Base-by-base conservation (phyloP, 53 echinoderm and acorn worm genomes). In the Echinometra lucunter region DNA sequence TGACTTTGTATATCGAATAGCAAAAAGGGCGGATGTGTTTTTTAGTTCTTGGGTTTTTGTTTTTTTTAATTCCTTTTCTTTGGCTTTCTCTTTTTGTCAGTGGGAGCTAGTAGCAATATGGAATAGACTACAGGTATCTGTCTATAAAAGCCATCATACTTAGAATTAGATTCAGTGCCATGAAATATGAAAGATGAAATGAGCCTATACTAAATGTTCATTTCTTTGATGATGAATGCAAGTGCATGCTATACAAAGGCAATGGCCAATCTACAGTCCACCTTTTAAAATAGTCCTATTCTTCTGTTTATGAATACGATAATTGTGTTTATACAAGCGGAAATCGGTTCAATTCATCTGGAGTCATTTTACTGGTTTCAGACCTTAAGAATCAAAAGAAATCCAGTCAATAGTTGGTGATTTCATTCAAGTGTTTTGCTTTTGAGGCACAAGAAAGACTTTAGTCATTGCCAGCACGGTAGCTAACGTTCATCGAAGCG, bases 331-430 rank as follows among this genome's bases (percentile, higher is more conserved):
- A 49, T 85, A 85, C 49, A 85, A 85, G 49, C 85, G 49, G 47
- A 85, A 85, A 85, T 85, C 47, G 85, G 45, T 85, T 85, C 49
- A 49, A 85, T 85, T 85, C 85, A 85, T 85, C 85, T 49, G 11
- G 30, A 85, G 85, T 85, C 85, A 47, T 85, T 49, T 85, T 85
- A n/a, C 28, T 85, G 47, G 85, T 85, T 85, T 85, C 85, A 85
- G 49, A 85, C 85, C 49, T 85, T 85, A 28, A 13, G 2, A 85
- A 85, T 85, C 47, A 11, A 85, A 85, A 49, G 85, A 85, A 85
- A 89, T 89, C 58, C 89, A 57, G 89, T 89, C 89, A 89, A 89
- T 89, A 89, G 89, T 85, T 47, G 85, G 47, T 89, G 58, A 58
- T 58, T 89, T 89, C 40, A 35, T 89, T 89, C 89, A 89, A 89